These are phyloP conservation scores for Nomada ruficornis DNA, from an alignment of 2,888 invertebrate genomes.

Conservation along the genomic window DNA sequence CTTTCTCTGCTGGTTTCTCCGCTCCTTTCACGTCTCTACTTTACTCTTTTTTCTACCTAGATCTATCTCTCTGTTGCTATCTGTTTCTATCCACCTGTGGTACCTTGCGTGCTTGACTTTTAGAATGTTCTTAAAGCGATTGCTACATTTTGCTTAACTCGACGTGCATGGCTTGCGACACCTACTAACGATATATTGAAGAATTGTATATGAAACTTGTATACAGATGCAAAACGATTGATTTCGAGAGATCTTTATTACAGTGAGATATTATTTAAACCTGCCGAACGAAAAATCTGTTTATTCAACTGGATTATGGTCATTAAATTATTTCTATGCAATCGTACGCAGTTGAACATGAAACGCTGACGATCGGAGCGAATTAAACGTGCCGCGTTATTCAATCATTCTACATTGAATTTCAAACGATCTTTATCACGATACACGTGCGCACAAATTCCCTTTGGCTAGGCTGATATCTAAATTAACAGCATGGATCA, in stretches of 20 bases:
- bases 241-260: too few relatives aligned
- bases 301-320: too few relatives aligned
- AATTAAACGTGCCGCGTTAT: neutral
- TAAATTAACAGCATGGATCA: conserved; percentile 59
- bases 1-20: conserved; percentile 9
- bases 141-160: conserved; percentile 26
- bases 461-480: conserved; percentile 12
- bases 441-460: neutral
- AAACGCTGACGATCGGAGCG: neutral
- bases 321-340: too few relatives aligned
- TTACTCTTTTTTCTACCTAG: conserved; percentile 22
- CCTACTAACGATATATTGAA: conserved; percentile 16
- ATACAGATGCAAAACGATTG: too few relatives aligned
- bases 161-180: conserved; percentile 55
- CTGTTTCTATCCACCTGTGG: conserved; percentile 9
- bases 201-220: neutral
- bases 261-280: too few relatives aligned
- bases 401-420: neutral
- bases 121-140: neutral
- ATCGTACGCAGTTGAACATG: too few relatives aligned
- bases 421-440: conserved; percentile 2
- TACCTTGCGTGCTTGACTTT: conserved; percentile 31
- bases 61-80: conserved; percentile 28
- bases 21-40: conserved; percentile 31
- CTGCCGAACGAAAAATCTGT: too few relatives aligned